Evolutionary conservation across 2,888 invertebrate genomes (phyloP), one percentile per base, ranked within the genome.

Genomic region (Phalera bucephala): DNA sequence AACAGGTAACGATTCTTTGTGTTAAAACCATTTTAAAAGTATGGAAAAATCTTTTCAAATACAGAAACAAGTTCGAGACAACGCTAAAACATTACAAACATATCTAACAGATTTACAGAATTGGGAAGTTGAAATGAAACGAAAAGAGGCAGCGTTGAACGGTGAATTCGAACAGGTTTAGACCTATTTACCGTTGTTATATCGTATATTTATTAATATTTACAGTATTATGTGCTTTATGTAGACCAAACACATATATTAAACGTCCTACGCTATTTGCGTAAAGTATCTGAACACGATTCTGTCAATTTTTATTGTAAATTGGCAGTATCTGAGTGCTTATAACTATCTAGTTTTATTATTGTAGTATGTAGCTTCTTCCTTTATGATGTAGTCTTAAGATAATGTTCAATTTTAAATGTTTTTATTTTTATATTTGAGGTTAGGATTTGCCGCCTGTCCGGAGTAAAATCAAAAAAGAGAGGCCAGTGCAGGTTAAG

Each of bases 101-200:
- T 95, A 93, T 79, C 86, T 94, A 73, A 91, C 92, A 52, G 96
- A 95, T 68, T 83, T 96, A 65, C 92, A 93, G 72, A 91, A 89
- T 70, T 94, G 94, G 94, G 93, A 94, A 61, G 79, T 90, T 32
- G 93, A 94, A 72, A 94, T 95, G 93, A 94, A 93, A 81, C 87
- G 91, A 47, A 94, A 93, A 81, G 94, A 95, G 54, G 80, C 88
- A 40, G 91, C 92, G 57, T 66, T 93, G 49, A 81, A 78, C 51
- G 86, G 84, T 53, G 80, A 76, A 62, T 80, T 75, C 55, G 88
- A 83, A 72, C 85, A 90, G 90, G 90, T 90, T 85, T 72, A 67
- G 58, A 65, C 56, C 56, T 58, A 70, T 68, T 65, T 67, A 55
- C 54, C 53, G 63, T 59, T 59, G 40, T 57, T 56, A 41, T 65